Evolutionary conservation across 2,888 invertebrate genomes (phyloP).

Genomic region (Encarsia formosa): DNA sequence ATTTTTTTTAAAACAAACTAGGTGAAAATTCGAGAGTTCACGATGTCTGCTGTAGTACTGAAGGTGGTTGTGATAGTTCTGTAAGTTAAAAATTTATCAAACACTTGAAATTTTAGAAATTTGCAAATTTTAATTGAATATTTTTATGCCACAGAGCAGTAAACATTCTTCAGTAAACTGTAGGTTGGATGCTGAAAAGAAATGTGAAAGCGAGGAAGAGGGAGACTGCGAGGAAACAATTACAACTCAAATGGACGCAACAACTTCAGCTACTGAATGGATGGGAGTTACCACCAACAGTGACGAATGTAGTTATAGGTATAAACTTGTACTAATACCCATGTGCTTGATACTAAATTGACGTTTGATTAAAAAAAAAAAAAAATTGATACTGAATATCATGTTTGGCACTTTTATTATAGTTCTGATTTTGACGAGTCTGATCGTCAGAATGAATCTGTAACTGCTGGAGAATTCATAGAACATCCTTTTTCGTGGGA

Average conservation of each 20-base stretch:
- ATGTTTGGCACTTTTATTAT: constrained; percentile 17
- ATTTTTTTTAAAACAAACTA: too few relatives aligned
- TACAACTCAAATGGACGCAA: constrained; percentile 59
- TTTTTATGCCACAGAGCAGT: constrained; percentile 32
- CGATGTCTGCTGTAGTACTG: too few relatives aligned
- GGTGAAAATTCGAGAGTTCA: too few relatives aligned
- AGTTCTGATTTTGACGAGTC: constrained; percentile 67
- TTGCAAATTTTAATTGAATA: constrained; percentile 4
- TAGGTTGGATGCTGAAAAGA: constrained; percentile 35
- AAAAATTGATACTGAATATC: neutral
- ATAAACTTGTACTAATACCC: too few relatives aligned
- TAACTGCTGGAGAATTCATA: constrained; percentile 46
- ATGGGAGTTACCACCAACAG: constrained; percentile 86
- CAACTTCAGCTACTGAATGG: constrained; percentile 74
- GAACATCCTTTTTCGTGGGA: constrained; percentile 61
- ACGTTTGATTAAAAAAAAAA: too few relatives aligned
- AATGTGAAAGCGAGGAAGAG: constrained; percentile 62
- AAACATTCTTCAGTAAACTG: constrained; percentile 29
- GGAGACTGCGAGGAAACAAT: constrained; percentile 59
- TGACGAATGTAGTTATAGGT: constrained; percentile 75
- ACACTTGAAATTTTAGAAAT: neutral
- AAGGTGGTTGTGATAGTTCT: constrained; percentile 34
- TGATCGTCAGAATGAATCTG: constrained; percentile 50
- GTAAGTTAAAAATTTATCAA: constrained; percentile 29
- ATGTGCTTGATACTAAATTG: too few relatives aligned